Conservation (phyloP, 1,140 invertebrate species). For the Zophobas atratus region DNA sequence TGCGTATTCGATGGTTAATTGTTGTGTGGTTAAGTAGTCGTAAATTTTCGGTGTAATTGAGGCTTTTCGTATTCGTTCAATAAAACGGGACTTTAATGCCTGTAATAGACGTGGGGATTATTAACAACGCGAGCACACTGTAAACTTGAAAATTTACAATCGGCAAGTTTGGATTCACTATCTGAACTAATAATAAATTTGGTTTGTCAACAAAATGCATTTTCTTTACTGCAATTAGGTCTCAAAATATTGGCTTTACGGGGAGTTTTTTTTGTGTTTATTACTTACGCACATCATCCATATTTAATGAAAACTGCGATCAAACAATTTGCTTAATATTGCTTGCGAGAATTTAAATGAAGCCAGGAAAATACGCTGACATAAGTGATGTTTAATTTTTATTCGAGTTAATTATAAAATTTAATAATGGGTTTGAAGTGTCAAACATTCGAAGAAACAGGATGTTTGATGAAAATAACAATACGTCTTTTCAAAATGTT, state of each 20-base stretch:
- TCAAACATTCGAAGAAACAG: no score
- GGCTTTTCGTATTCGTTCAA: constrained; percentile 23
- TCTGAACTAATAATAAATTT: neutral
- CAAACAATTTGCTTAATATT: neutral
- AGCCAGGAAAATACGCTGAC: neutral
- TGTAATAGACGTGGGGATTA: constrained; percentile 16
- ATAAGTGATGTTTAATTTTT: neutral
- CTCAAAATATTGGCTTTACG: no score
- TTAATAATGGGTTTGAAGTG: no score
- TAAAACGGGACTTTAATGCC: constrained; percentile 27
- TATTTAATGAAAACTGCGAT: neutral
- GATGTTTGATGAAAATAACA: no score
- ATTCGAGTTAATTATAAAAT: neutral
- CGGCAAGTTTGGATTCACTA: neutral
- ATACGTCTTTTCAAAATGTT: no score
- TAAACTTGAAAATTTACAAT: constrained; percentile 24
- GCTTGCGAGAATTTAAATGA: neutral
- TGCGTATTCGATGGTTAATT: constrained; percentile 4
- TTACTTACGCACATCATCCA: neutral
- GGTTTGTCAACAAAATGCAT: neutral
- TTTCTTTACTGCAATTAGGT: neutral
- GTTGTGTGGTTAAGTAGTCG: constrained; percentile 11
- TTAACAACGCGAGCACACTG: constrained; percentile 25
- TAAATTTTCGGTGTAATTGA: constrained; percentile 22
- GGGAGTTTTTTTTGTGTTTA: no score